Evolutionary conservation across 1,140 invertebrate genomes (phyloP), one percentile per base, ranked within the genome.

Genomic region (Trachelipus rathkii): DNA sequence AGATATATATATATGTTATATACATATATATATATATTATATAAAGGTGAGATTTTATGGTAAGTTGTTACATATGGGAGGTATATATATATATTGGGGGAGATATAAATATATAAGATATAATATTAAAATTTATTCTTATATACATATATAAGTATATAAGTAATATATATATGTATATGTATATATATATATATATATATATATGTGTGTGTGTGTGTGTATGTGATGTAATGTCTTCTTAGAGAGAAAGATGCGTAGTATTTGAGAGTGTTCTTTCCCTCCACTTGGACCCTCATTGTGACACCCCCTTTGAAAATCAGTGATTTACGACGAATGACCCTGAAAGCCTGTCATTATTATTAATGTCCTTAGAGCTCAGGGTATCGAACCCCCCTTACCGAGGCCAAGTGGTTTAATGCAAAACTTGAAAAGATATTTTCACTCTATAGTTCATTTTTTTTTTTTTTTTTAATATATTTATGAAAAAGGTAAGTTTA

Each of bases 81-180:
- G 44, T 72, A 72, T 44, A 72, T 72, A 46, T 60, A 60, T 60
- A 44, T 33, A 71, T 71, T 71, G 15, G 11, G 24, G 24, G n/a
- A 43, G 11, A 33, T 9, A 33, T 24, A 9, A 7, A 60, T 9
- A 33, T 74, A 15, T 53, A 10, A 53, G 19, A 23, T 53, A 50
- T 73, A 1, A 60, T 60, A 60, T 60, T 4, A 2, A 13, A 3
- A 15, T 60, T 4, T 19, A 15, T 15, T 4, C 33, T 21, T 53
- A 23, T 73, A 50, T 73, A 21, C 21, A 11, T 53, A 4, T 73
- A 50, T 60, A 50, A 0, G 15, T 50, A 21, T 73, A 50, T 73
- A 50, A 60, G 10, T 73, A 50, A n/a, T 73, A 50, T 73, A 50
- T 73, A 24, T 73, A 21, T 73, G 24, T 73, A 5, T 60, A 33